Base-by-base conservation (phyloP, 2,888 invertebrate species). In the Yponomeuta malinellus region DNA sequence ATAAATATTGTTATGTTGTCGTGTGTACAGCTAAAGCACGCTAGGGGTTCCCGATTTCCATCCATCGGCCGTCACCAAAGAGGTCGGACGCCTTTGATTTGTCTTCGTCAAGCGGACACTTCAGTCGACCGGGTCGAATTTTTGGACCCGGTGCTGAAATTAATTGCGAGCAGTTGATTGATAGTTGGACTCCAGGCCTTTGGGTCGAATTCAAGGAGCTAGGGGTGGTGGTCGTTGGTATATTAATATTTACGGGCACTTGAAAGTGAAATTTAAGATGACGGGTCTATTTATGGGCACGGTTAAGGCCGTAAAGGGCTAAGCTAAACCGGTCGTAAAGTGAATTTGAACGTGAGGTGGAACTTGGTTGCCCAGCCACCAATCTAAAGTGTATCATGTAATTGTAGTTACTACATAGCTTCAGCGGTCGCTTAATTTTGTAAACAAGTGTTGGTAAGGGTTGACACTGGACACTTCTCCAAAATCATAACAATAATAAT, bases 61-160 rank as follows among this genome's bases (percentile, higher is more conserved):
- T 70, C 70, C n/a, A 10, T 65, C 37, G 31, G 23, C 63, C 37
- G 37, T 59, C 69, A 63, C 48, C 43, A 10, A 59, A 33, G 67
- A 67, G 48, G 48, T 48, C 12, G 29, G n/a, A 52, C 31, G 31
- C 79, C 83, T 83, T 89, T 89, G 88, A 91, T 90, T 90, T 90
- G 90, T 90, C 90, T 90, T 90, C 90, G 90, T 91, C 90, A 89
- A 83, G 76, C 76, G 76, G 88, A 87, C 89, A 81, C 80, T 79
- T 81, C 79, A 75, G 73, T 79, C 75, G 76, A 75, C 83, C 80
- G 82, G 76, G 79, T 75, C 76, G 83, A 84, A 86, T 87, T 82
- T 59, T 77, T 81, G 79, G 84, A 80, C 70, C 73, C 74, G 68
- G 52, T 52, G 29, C 31, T 52, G 29, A 52, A 6, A 68, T 52